These are phyloP conservation scores for Camponotus pennsylvanicus DNA, from an alignment of 1,140 invertebrate genomes.

Conservation along the genomic window DNA sequence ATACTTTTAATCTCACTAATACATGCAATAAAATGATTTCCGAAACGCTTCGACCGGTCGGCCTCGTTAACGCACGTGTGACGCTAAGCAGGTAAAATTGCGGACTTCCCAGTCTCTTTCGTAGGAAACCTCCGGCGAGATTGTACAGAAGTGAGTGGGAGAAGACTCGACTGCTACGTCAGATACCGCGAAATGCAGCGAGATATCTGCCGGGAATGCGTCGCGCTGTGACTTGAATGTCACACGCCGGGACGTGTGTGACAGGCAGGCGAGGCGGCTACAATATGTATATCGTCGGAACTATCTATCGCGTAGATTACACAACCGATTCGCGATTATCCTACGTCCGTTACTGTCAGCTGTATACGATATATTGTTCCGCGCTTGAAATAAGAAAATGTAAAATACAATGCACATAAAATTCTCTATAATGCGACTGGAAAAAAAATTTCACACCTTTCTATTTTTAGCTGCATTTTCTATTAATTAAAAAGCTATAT, in stretches of 20 bases:
- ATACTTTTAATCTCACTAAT: too few species aligned
- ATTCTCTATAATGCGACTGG: too few species aligned
- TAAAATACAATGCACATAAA: not conserved
- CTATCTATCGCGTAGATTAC: not conserved
- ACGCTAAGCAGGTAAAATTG: constrained; percentile 6
- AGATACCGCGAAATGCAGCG: not conserved
- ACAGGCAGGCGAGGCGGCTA: not conserved
- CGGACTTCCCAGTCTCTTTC: not conserved
- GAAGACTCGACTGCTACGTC: constrained; percentile 1
- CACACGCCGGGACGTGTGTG: not conserved
- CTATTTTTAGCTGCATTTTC: too few species aligned
- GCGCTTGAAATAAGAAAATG: not conserved
- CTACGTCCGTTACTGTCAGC: not conserved
- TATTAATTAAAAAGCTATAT: too few species aligned
- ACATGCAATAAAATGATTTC: not conserved
- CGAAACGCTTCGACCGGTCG: not conserved
- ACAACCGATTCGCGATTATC: not conserved
- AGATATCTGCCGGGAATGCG: constrained; percentile 3
- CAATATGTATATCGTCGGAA: not conserved
- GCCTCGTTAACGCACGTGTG: constrained; percentile 21
- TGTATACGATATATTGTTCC: not conserved
- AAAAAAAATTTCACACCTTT: too few species aligned
- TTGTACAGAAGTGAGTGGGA: constrained; percentile 2
- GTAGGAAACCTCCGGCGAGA: not conserved
- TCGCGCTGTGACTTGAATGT: constrained; percentile 6